Conservation (phyloP, 2,797 vertebrate genomes). For the Nasua narica region DNA sequence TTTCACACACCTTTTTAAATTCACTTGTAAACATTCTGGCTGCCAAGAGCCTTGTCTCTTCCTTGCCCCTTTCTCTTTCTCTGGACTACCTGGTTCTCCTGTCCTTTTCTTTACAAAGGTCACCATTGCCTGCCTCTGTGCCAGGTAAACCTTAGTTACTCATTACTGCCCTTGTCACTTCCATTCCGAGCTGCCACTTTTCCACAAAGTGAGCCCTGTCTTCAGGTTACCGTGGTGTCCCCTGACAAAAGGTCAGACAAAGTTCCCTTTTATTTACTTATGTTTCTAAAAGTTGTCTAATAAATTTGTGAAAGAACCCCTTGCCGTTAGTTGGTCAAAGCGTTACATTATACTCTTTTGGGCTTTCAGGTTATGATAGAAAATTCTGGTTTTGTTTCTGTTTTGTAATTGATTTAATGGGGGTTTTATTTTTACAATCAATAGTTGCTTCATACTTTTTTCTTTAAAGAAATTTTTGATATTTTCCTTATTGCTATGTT, state of each 20-base stretch:
- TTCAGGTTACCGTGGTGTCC: background rate
- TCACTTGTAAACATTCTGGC: background rate
- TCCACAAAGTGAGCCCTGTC: background rate
- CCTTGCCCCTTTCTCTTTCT: background rate
- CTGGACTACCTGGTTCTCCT: background rate
- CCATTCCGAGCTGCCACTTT: background rate
- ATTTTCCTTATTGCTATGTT: background rate
- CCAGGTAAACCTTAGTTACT: background rate
- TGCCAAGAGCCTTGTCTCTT: background rate
- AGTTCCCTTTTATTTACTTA: background rate
- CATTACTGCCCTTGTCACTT: background rate
- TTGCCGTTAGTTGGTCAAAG: background rate
- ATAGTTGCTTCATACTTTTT: constrained; percentile 9
- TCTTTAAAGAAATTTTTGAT: background rate
- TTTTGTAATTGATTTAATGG: constrained; percentile 8
- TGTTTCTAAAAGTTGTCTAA: constrained; percentile 25
- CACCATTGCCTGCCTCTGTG: background rate
- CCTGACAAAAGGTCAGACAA: background rate
- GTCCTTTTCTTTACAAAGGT: background rate
- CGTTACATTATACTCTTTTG: background rate
- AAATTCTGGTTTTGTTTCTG: background rate
- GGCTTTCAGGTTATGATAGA: background rate
- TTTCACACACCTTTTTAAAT: background rate
- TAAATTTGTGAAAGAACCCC: background rate
- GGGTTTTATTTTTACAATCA: background rate